phyloP scores from a whole-genome alignment of 2,113 vertebrate species.

The Mormyrus lacerda region DNA sequence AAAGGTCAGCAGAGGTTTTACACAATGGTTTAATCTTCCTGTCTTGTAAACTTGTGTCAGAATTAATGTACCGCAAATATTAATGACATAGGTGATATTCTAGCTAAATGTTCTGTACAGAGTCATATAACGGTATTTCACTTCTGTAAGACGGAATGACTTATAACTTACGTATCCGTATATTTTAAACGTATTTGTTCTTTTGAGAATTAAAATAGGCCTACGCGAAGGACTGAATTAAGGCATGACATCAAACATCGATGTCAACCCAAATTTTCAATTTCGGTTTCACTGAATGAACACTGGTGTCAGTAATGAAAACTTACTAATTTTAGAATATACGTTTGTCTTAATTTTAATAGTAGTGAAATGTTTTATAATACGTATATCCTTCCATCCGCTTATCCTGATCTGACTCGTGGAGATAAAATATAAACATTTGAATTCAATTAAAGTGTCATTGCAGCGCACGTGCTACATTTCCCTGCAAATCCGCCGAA shows the following conservation, averaged over 20 bases:
- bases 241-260: neutral
- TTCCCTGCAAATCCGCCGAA: neutral
- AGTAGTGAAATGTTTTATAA: neutral
- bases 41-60: constrained; percentile 2
- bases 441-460: neutral
- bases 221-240: neutral
- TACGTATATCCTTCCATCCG: neutral
- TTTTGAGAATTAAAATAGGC: neutral
- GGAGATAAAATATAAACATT: neutral
- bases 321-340: neutral
- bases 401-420: neutral
- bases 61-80: constrained; percentile 9
- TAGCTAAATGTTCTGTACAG: neutral
- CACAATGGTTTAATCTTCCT: constrained; percentile 13
- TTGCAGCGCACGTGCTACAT: neutral
- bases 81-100: neutral
- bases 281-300: neutral
- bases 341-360: neutral
- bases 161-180: neutral
- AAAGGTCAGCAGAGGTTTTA: neutral
- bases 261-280: neutral
- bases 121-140: neutral
- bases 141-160: neutral
- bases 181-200: neutral
- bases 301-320: neutral